phyloP scores from a whole-genome alignment of 2,797 vertebrate genomes.

The Leptodactylus fallax region DNA sequence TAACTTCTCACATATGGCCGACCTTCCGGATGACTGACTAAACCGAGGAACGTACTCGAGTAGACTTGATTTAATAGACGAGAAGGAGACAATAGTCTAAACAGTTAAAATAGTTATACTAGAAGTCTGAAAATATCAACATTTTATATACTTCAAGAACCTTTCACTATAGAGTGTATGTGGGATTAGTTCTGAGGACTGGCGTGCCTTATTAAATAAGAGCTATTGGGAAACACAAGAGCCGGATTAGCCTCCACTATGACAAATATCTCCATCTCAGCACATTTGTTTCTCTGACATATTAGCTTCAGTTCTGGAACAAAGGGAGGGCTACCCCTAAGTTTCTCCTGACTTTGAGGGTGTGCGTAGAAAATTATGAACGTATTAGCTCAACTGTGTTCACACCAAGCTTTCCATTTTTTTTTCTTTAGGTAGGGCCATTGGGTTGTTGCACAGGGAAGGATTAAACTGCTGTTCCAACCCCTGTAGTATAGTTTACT shows the following conservation, averaged over 20 bases:
- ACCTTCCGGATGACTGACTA: neutral
- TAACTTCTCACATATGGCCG: too few relatives aligned
- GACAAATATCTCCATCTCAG: neutral
- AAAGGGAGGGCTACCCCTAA: neutral
- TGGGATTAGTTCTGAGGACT: neutral
- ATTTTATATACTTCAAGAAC: too few relatives aligned
- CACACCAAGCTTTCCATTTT: neutral
- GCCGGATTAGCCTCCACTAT: neutral
- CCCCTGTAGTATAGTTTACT: too few relatives aligned
- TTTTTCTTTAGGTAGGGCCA: neutral
- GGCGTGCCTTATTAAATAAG: neutral
- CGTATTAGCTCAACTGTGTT: neutral
- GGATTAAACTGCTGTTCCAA: too few relatives aligned
- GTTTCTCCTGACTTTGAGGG: neutral
- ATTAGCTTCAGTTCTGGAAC: neutral
- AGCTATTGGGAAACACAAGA: neutral
- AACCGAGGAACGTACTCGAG: neutral
- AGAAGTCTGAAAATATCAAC: too few relatives aligned
- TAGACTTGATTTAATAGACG: neutral
- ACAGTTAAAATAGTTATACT: too few relatives aligned
- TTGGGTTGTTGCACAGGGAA: too few relatives aligned
- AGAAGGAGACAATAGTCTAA: too few relatives aligned
- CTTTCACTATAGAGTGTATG: neutral
- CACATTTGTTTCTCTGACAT: neutral
- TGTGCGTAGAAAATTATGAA: neutral